Evolutionary conservation across 2,113 vertebrate genomes (phyloP).

Genomic region (Rhea americana): DNA sequence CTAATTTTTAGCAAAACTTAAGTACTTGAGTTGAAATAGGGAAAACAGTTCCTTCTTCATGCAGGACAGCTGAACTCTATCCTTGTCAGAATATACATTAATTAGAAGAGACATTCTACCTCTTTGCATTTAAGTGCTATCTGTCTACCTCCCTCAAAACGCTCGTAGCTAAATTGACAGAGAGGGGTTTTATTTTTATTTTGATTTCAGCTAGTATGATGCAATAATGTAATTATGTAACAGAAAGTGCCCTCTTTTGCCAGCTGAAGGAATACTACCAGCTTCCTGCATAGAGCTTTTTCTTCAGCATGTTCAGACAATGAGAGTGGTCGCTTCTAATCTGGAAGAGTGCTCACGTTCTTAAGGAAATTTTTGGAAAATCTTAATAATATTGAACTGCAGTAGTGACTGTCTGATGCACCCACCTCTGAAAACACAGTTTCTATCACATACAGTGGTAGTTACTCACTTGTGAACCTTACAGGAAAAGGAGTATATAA

Average conservation of each 20-base stretch:
- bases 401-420: not conserved
- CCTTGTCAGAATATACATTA: not conserved
- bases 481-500: too few relatives aligned
- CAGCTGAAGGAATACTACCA: not conserved
- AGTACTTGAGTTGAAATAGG: not conserved
- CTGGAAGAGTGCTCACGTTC: not conserved
- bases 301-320: not conserved
- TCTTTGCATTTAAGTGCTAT: not conserved
- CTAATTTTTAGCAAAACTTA: not conserved
- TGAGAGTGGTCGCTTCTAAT: not conserved
- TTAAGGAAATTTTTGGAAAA: not conserved
- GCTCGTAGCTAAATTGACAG: not conserved
- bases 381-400: not conserved
- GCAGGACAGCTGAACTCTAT: not conserved
- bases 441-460: not conserved
- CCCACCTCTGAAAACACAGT: not conserved
- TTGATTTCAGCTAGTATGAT: not conserved
- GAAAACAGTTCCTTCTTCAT: not conserved
- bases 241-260: not conserved
- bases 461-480: not conserved
- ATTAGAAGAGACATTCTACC: too few relatives aligned
- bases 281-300: not conserved
- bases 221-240: not conserved
- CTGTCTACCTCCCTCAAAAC: not conserved
- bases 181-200: not conserved